A percentile compares a stretch with the other conserved stretches of the same genome.
These are phyloP conservation scores for Liolophura sinensis DNA, from an alignment of 1,140 invertebrate species.

Conservation along the genomic window DNA sequence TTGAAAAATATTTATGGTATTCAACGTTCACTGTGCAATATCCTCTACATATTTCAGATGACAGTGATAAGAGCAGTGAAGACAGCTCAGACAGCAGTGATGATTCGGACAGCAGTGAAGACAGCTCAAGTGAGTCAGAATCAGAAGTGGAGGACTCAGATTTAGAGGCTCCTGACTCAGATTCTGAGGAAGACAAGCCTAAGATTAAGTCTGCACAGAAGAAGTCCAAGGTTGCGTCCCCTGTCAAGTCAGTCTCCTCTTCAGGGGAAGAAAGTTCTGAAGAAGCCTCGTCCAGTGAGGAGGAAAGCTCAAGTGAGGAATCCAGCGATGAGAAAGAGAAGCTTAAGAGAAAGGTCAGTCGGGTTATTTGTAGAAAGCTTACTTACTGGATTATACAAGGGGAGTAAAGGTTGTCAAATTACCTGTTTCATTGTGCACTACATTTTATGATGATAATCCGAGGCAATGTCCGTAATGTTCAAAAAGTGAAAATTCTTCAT, in stretches of 20 bases:
- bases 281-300: slow-evolving; percentile 22
- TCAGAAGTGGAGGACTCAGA: slow-evolving; percentile 35
- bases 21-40: no score
- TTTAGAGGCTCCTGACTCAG: slow-evolving; percentile 19
- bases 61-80: slow-evolving; percentile 35
- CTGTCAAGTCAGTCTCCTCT: background rate
- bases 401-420: no score
- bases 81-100: slow-evolving; percentile 17
- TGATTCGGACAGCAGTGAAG: background rate
- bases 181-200: background rate
- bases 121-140: slow-evolving; percentile 28
- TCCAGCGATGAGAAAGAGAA: slow-evolving; percentile 36
- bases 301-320: slow-evolving; percentile 49
- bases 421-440: no score
- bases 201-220: no score
- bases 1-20: no score
- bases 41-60: slow-evolving; percentile 24
- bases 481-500: no score
- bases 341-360: background rate
- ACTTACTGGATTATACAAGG: no score
- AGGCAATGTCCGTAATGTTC: no score
- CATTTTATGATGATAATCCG: no score
- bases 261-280: slow-evolving; percentile 28
- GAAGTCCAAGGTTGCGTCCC: no score
- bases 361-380: no score